Evolutionary conservation across 2,888 invertebrate species (phyloP).

Genomic region (Drosophila monieri): DNA sequence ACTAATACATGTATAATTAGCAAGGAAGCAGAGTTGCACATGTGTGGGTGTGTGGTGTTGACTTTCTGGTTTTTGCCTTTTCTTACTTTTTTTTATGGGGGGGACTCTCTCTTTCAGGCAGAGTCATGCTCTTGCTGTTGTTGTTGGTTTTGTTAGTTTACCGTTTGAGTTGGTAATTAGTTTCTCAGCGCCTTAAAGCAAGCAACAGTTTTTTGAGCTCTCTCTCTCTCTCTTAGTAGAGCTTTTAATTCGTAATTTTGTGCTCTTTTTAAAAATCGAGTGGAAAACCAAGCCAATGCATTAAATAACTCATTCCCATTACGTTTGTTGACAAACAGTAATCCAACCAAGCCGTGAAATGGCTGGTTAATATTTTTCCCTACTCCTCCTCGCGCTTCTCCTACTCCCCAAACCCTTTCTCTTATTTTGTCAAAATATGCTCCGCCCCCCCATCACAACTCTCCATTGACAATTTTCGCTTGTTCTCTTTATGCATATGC

Average conservation of each 20-base stretch:
- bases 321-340: conserved; percentile 1
- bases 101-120: neutral
- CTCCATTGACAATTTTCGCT: conserved; percentile 2
- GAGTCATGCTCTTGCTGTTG: conserved; percentile 25
- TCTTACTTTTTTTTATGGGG: conserved; percentile 22
- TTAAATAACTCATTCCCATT: neutral
- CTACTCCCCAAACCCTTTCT: neutral
- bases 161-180: conserved; percentile 67
- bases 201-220: conserved; percentile 46
- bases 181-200: conserved; percentile 60
- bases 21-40: conserved; percentile 36
- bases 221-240: neutral
- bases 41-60: conserved; percentile 26
- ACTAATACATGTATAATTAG: conserved; percentile 63
- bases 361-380: conserved; percentile 1
- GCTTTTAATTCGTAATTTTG: too few relatives aligned
- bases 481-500: conserved; percentile 25
- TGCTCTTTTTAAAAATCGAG: too few relatives aligned
- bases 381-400: neutral
- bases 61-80: conserved; percentile 36
- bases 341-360: conserved; percentile 2
- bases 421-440: conserved; percentile 2
- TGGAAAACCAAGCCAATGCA: neutral
- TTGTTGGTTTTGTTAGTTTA: conserved; percentile 60
- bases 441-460: neutral